phyloP scores from a whole-genome alignment of 2,113 vertebrate species.

The Gambusia affinis region DNA sequence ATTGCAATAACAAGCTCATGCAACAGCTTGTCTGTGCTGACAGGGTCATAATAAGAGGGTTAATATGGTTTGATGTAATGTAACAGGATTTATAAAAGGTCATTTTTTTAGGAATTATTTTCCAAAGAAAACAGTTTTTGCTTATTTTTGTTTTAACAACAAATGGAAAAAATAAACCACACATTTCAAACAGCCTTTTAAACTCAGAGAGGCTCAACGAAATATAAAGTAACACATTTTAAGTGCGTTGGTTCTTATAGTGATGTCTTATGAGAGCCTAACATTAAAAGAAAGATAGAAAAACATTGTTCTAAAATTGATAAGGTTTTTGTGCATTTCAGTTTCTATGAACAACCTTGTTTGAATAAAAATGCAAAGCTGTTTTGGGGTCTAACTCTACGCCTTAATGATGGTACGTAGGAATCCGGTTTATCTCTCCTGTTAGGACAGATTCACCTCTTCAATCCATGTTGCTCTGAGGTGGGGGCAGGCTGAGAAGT shows the following conservation, averaged over 20 bases:
- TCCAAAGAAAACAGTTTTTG: background rate
- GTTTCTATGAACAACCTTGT: background rate
- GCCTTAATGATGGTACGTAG: background rate
- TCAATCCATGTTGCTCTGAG: background rate
- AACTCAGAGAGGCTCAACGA: background rate
- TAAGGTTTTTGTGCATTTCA: background rate
- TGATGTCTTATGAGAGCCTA: background rate
- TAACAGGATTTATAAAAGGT: background rate
- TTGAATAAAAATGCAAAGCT: background rate
- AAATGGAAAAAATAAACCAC: background rate
- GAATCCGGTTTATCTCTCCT: background rate
- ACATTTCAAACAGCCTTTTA: background rate
- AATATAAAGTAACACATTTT: background rate
- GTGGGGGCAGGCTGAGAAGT: conserved; percentile 14
- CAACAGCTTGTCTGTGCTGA: background rate
- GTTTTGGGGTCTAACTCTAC: background rate
- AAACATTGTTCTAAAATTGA: background rate
- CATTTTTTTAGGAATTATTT: background rate
- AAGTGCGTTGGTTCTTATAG: background rate
- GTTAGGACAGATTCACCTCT: background rate
- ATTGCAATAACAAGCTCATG: background rate
- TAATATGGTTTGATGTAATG: background rate
- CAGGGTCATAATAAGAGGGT: background rate
- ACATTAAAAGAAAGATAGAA: background rate
- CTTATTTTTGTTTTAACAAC: background rate